phyloP scores from a whole-genome alignment of 1,140 invertebrate genomes.

The Andricus grossulariae region DNA sequence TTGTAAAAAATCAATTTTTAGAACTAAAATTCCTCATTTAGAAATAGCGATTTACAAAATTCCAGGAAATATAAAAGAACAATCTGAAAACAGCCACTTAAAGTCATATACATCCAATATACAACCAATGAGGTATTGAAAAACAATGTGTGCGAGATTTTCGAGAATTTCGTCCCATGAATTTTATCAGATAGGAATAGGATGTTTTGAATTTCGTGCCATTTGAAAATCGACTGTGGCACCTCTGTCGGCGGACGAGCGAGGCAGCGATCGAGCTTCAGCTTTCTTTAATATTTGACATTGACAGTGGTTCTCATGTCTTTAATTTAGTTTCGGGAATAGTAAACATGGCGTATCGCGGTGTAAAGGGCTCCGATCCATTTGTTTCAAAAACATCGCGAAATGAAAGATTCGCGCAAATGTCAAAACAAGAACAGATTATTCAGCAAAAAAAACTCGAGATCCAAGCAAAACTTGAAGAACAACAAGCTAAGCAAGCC shows the following conservation, averaged over 20 bases:
- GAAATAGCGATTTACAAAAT: too few relatives aligned
- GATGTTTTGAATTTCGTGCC: neutral
- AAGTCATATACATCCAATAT: too few relatives aligned
- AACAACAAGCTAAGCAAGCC: conserved; percentile 78
- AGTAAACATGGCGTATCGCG: conserved; percentile 74
- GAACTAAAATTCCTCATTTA: too few relatives aligned
- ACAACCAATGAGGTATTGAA: too few relatives aligned
- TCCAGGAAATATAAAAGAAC: too few relatives aligned
- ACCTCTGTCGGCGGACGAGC: neutral
- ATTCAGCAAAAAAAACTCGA: conserved; percentile 88
- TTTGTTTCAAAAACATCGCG: conserved; percentile 78
- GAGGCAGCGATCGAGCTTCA: neutral
- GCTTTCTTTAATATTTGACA: neutral
- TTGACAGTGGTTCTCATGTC: neutral
- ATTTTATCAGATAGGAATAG: too few relatives aligned
- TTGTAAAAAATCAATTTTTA: too few relatives aligned
- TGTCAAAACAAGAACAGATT: conserved; percentile 88
- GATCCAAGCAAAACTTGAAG: conserved; percentile 81
- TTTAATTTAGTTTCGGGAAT: conserved; percentile 14
- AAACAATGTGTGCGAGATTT: too few relatives aligned
- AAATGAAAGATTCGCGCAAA: conserved; percentile 83
- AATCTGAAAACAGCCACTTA: too few relatives aligned
- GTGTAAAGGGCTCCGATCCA: conserved; percentile 74
- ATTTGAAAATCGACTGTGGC: neutral
- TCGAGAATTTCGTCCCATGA: too few relatives aligned